Percentiles rank a stretch among this genome's conserved stretches.
Evolutionary conservation across 2,797 vertebrate genomes (phyloP).

Genomic region (Acanthornis magna): DNA sequence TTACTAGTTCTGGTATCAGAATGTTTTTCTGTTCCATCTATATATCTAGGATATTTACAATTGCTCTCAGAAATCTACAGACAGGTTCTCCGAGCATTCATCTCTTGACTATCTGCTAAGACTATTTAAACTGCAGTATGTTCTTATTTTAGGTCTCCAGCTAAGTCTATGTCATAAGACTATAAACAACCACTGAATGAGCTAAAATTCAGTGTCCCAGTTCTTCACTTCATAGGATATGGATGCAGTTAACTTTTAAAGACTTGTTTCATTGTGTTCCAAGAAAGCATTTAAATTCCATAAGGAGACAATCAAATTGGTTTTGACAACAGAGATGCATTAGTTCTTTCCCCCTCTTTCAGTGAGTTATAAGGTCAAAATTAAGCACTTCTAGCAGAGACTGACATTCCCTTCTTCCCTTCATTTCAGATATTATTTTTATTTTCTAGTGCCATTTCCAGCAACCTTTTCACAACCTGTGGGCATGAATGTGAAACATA

Average conservation of each 20-base stretch:
- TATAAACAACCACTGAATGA: constrained; percentile 11
- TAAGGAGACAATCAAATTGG: neutral
- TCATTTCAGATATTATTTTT: neutral
- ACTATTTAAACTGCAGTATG: neutral
- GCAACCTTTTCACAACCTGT: neutral
- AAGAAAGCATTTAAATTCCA: neutral
- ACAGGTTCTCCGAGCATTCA: neutral
- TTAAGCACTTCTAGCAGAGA: neutral
- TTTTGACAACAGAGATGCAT: neutral
- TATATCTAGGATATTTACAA: constrained; percentile 29
- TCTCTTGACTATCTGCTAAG: constrained; percentile 26
- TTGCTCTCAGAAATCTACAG: constrained; percentile 25
- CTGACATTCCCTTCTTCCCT: neutral
- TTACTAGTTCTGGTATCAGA: neutral
- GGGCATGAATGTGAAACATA: neutral
- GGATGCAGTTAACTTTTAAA: neutral
- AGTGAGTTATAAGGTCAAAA: neutral
- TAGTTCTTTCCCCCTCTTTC: neutral
- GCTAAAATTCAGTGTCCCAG: constrained; percentile 1
- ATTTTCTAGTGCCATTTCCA: neutral
- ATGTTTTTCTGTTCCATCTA: neutral
- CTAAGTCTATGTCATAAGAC: neutral
- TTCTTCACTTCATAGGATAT: constrained; percentile 10
- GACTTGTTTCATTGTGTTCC: neutral
- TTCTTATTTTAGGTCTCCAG: constrained; percentile 34